Conservation (phyloP, 2,113 vertebrate species). For the Panthera uncia region DNA sequence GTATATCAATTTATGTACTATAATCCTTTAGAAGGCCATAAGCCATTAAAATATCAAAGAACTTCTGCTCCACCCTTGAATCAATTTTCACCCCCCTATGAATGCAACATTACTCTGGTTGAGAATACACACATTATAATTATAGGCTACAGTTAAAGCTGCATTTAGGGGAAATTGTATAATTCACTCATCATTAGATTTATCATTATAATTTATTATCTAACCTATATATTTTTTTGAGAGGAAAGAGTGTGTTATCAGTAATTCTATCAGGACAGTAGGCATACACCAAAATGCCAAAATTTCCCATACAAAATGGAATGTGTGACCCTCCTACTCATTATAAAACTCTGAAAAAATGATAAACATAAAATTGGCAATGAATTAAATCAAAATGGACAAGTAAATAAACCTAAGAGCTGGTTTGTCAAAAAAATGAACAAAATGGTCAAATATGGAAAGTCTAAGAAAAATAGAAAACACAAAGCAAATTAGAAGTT, state of each 20-base stretch:
- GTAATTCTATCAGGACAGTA: not conserved
- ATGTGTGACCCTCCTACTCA: not conserved
- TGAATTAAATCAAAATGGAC: not conserved
- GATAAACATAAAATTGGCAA: not conserved
- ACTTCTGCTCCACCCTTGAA: not conserved
- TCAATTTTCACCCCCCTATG: not conserved
- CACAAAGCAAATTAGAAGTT: not conserved
- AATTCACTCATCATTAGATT: not conserved
- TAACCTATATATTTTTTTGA: not conserved
- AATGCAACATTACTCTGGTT: not conserved
- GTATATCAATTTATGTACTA: not conserved
- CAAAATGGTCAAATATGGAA: not conserved
- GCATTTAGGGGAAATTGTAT: not conserved
- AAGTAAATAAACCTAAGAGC: conserved; percentile 21
- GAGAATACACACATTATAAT: not conserved
- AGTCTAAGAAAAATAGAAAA: not conserved
- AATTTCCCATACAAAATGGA: not conserved
- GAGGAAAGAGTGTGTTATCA: not conserved
- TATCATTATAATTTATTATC: not conserved
- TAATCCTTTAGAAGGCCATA: not conserved
- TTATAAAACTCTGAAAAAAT: not conserved
- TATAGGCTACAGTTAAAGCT: not conserved
- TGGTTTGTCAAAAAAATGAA: not conserved
- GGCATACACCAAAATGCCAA: not conserved
- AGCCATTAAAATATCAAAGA: not conserved